Evolutionary conservation across 2,888 invertebrate genomes (phyloP), one percentile per base, ranked within the genome.

Genomic region (Agrypnus murinus): DNA sequence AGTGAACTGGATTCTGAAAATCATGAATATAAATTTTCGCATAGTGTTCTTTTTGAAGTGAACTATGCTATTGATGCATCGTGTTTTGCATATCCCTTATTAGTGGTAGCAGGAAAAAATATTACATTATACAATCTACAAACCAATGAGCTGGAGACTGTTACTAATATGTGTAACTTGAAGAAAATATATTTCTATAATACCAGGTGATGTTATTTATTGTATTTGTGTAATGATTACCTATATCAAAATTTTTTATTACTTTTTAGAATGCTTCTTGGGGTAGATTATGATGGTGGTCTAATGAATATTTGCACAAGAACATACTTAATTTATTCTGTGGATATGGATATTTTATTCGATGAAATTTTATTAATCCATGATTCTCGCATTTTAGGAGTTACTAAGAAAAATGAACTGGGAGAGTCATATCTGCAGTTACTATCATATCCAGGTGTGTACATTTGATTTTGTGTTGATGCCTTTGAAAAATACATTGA

Each of bases 241-340:
- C 3, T n/a, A 55, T 1, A 46, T 1, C 17, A 15, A n/a, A n/a
- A n/a, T n/a, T n/a, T n/a, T n/a, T n/a, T n/a, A n/a, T n/a, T n/a
- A n/a, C n/a, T 17, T 73, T 74, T 59, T 63, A 77, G 77, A 14
- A 60, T 74, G 32, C 65, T 74, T 50, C 69, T 80, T 43, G 77
- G 78, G 5, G 73, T 82, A 25, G 73, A 77, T 48, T 48, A 65
- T 9, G 62, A 73, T 40, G 78, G 79, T 59, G 53, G 74, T 12
- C 69, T 82, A 12, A 66, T 80, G 40, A 58, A 76, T 8, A 69
- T 81, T 1, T 81, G 80, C 62, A 70, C 77, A 43, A 74, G 75
- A 58, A 79, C 80, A 12, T 63, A 78, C 46, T 15, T 75, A 31
- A 62, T 66, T 32, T 71, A 77, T 19, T 48, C 62, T 53, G 58